Conservation (phyloP, 2,888 invertebrate species). For the Eretmocerus hayati region DNA sequence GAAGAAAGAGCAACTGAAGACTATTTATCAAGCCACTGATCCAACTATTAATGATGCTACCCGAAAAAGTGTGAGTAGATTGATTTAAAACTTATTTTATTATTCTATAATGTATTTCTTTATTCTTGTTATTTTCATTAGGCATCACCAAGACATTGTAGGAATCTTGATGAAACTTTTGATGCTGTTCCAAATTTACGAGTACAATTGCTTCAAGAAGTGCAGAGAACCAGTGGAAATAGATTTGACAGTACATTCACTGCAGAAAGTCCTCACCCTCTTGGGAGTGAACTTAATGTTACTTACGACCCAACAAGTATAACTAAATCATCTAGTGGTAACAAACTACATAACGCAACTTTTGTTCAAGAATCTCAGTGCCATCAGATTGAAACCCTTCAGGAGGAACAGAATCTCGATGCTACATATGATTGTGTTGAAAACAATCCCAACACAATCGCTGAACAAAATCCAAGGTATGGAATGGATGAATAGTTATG, state of each 20-base stretch:
- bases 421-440: slow-evolving; percentile 12
- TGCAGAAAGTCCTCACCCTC: slow-evolving; percentile 1
- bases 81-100: too few species aligned
- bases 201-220: slow-evolving; percentile 33
- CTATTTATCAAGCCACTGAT: slow-evolving; percentile 17
- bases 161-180: slow-evolving; percentile 13
- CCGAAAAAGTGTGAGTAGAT: slow-evolving; percentile 6
- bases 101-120: too few species aligned
- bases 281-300: slow-evolving; percentile 5
- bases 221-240: slow-evolving; percentile 26
- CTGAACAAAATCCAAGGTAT: slow-evolving; percentile 5
- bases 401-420: slow-evolving; percentile 12
- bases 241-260: slow-evolving; percentile 28
- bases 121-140: not conserved
- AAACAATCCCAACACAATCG: slow-evolving; percentile 5
- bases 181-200: slow-evolving; percentile 26
- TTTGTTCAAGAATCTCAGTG: slow-evolving; percentile 5
- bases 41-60: not conserved
- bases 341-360: slow-evolving; percentile 18
- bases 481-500: not conserved
- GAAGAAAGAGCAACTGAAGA: slow-evolving; percentile 3
- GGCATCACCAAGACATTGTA: not conserved
- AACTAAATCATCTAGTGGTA: not conserved
- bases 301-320: slow-evolving; percentile 9
- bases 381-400: slow-evolving; percentile 8